Conservation (phyloP, 92 coral and sea anemone species). For the Epizoanthus rinbou region DNA sequence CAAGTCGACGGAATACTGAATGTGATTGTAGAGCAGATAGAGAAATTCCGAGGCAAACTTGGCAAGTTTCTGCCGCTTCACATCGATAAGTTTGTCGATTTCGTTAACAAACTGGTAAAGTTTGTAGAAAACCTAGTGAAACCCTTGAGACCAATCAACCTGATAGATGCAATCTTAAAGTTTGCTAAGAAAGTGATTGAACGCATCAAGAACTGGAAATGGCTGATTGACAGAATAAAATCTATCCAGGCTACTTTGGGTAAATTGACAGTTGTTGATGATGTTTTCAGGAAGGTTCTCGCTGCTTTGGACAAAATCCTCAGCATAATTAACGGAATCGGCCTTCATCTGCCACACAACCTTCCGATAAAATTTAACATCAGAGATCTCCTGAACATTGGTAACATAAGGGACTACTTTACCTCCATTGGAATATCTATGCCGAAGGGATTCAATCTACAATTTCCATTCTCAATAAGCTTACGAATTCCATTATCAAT, state of each 20-base stretch:
- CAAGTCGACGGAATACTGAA: slow-evolving; percentile 76
- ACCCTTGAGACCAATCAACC: slow-evolving; percentile 73
- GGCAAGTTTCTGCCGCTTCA: slow-evolving; percentile 68
- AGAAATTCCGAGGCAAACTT: slow-evolving; percentile 69
- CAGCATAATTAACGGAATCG: slow-evolving; percentile 63
- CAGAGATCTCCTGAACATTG: slow-evolving; percentile 67
- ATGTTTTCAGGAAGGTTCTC: slow-evolving; percentile 76
- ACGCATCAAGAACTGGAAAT: slow-evolving; percentile 80
- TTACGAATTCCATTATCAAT: slow-evolving; percentile 77
- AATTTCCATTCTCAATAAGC: slow-evolving; percentile 82
- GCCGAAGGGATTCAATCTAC: slow-evolving; percentile 75
- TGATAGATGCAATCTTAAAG: slow-evolving; percentile 67
- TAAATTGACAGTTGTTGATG: slow-evolving; percentile 76
- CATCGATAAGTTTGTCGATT: slow-evolving; percentile 72
- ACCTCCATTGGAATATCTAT: slow-evolving; percentile 55
- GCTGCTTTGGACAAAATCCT: slow-evolving; percentile 75
- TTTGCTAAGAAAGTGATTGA: slow-evolving; percentile 67
- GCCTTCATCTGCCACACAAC: slow-evolving; percentile 77
- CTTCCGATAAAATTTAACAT: slow-evolving; percentile 77
- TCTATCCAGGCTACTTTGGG: slow-evolving; percentile 70
- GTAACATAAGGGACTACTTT: slow-evolving; percentile 81
- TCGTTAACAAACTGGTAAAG: slow-evolving; percentile 63
- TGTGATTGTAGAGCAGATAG: slow-evolving; percentile 69
- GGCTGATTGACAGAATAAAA: slow-evolving; percentile 72
- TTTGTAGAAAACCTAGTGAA: slow-evolving; percentile 79